Evolutionary conservation across 2,113 vertebrate genomes (phyloP), one percentile per base, ranked within the genome.

Genomic region (Paramormyrops kingsleyae): DNA sequence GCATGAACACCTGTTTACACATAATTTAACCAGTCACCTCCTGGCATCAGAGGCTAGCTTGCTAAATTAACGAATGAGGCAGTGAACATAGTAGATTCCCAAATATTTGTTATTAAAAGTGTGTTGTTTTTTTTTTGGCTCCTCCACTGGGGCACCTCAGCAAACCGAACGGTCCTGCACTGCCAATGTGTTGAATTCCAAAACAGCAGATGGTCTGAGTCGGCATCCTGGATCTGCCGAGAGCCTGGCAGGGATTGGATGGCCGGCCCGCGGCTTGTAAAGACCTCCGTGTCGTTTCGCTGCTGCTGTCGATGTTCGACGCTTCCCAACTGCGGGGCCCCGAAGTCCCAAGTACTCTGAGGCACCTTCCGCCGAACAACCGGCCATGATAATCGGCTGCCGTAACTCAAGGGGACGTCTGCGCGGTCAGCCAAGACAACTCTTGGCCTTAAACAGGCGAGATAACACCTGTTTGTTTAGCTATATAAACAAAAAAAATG

Each of bases 1-100:
- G 89, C 59, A 50, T 62, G 52, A 59, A 17, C 80, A 62, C 53
- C 83, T 90, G 89, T 87, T 87, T 90, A 90, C 52, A 50, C 39
- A 53, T 24, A 46, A 90, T 74, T 44, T 47, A 47, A 46, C 83
- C 15, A 2, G 24, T 42, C 42, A n/a, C 15, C 56, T 52, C n/a
- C 52, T 50, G 85, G 21, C 47, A 74, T 21, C 17, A 53, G 39
- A 53, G 8, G 47, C 88, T 52, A 53, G 44, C 66, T 53, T n/a
- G 31, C 44, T 70, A 70, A 27, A 31, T 13, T 70, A 31, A 27
- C n/a, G 1, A 31, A 70, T 31, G 62, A 12, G 10, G 42, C 4
- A 49, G 9, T 39, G 2, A 47, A 59, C 59, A 66, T 1, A 27
- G 24, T 27, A 21, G 19, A 21, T 46, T 44, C 19, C 87, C 39